Evolutionary conservation across 2,113 vertebrate genomes (phyloP), one percentile per base, ranked within the genome.

Genomic region (Mastomys natalensis): DNA sequence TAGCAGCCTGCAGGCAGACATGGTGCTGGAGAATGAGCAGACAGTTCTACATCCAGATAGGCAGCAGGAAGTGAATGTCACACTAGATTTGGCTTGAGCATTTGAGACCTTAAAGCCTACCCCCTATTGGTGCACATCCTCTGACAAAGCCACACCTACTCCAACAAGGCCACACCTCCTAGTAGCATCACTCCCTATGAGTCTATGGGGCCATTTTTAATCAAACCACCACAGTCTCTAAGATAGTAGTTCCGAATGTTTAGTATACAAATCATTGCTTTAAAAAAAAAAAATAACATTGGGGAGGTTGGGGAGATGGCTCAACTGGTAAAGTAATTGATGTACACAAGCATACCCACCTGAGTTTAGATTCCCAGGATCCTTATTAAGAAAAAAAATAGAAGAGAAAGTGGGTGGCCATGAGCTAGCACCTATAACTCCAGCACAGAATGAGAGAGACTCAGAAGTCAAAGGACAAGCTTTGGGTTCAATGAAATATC

Each of bases 301-400:
- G 45, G 26, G 45, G 13, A 16, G 12, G 5, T 29, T 48, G 74
- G 43, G 5, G 15, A 80, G 48, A 53, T 53, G 48, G 31, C 48
- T 53, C 77, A 53, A 37, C 17, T 31, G 29, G 31, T 53, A 34
- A 80, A 80, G 16, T 53, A 17, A 16, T 53, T 80, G 48, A 3
- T 64, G 26, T 34, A 8, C 3, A 5, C 45, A 37, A 22, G 29
- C 4, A 5, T 45, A 5, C 7, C 0, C 5, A 48, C 17, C 16
- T 86, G 29, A 86, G 62, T 48, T 64, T 66, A 45, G 60, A 85
- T 31, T 60, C 15, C 55, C 26, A 64, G 16, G 15, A 66, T 64
- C 40, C 16, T 34, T 26, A 29, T 34, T 34, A 11, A 64, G 4
- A 62, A 84, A 72, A 37, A 31, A 31, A 70, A 9, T 21, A 26